Base-by-base conservation (phyloP, 2,113 vertebrate species). In the Podilymbus podiceps region DNA sequence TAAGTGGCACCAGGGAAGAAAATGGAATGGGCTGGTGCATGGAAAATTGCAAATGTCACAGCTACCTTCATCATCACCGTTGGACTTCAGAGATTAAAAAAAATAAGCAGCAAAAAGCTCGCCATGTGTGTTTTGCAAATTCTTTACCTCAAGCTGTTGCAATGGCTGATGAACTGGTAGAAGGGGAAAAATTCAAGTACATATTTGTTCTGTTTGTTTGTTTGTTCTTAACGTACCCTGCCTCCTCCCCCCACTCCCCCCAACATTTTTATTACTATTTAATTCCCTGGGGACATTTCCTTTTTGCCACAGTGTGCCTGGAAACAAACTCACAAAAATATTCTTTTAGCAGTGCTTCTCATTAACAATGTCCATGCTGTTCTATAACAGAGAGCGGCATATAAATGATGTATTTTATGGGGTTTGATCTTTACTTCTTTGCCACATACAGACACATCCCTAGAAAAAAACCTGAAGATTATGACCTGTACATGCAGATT, bases 1-100 rank as follows among this genome's bases (percentile, higher is more conserved):
- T 98, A 98, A 98, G 98, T 98, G 97, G 99, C 99, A 99, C 98
- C 98, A 98, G 98, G 99, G 98, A 98, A 98, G 99, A 99, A 99
- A 99, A 99, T 99, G 98, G 98, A 98, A 98, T 98, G 98, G 99
- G 98, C 98, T 99, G 98, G 98, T 98, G 99, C 99, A 99, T 99
- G 99, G 99, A 99, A 99, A 99, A 99, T 99, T 99, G 98, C 98
- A 99, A 99, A 99, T 99, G 99, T 99, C 99, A 99, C 99, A 99
- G 98, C 98, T 99, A 99, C 99, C 99, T 98, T 99, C 98, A 98
- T 99, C 98, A 98, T 98, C 98, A 98, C 98, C 59, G 97, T 98
- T 98, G 99, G 99, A 99, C 98, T 99, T 98, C 97, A 90, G 96
- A 97, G 96, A 98, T 97, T 97, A 97, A 97, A 98, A 96, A 97